A percentile compares a stretch with the other conserved stretches of the same genome.
phyloP scores from a whole-genome alignment of 2,888 invertebrate species.

The Napeogenes inachia region DNA sequence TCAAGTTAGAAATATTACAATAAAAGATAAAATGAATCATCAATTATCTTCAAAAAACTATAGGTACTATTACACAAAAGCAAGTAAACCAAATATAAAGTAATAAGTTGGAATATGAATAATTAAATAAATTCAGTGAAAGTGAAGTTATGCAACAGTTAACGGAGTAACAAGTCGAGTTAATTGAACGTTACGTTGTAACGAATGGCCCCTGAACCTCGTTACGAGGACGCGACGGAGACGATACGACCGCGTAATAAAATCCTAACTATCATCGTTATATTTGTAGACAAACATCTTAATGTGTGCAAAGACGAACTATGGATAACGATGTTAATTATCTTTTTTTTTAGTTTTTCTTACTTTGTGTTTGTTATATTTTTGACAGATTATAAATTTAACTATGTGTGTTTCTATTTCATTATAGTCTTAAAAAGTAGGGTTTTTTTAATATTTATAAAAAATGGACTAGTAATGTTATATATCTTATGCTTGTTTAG shows the following conservation, averaged over 20 bases:
- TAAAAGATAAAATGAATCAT: no score
- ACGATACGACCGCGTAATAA: slow-evolving; percentile 43
- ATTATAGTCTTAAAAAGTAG: no score
- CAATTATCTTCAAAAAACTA: no score
- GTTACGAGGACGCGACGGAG: slow-evolving; percentile 32
- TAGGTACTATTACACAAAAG: no score
- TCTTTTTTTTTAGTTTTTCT: background rate
- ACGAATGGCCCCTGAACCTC: slow-evolving; percentile 47
- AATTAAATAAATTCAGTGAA: slow-evolving; percentile 36
- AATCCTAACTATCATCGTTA: slow-evolving; percentile 33
- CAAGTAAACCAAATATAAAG: slow-evolving; percentile 17
- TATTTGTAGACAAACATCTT: slow-evolving; percentile 20
- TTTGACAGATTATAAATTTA: no score
- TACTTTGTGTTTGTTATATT: background rate
- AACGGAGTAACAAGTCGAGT: slow-evolving; percentile 36
- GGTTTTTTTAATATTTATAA: no score
- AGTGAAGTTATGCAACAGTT: slow-evolving; percentile 53
- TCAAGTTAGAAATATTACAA: no score
- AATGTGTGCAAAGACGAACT: slow-evolving; percentile 6
- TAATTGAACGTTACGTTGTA: slow-evolving; percentile 53
- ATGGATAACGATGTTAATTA: background rate
- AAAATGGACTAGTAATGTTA: no score
- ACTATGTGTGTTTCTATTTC: no score
- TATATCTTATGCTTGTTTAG: no score
- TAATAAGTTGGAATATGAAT: slow-evolving; percentile 34